phyloP scores from a whole-genome alignment of 2,797 vertebrate species.

The Sebastes itinus region DNA sequence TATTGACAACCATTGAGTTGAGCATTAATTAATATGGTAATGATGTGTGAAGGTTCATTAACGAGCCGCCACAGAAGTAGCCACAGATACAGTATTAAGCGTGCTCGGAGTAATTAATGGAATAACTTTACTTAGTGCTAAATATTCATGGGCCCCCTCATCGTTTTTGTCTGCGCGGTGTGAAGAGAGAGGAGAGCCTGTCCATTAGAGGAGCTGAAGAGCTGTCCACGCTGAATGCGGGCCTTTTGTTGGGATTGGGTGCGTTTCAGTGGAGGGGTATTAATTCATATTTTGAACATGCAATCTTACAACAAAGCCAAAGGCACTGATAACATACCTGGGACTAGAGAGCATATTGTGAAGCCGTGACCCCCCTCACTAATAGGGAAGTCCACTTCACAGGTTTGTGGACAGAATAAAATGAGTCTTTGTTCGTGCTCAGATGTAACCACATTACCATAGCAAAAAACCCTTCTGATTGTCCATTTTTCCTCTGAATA shows the following conservation, averaged over 20 bases:
- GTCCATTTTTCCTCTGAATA: slow-evolving; percentile 57
- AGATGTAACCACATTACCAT: slow-evolving; percentile 57
- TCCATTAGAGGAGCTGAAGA: slow-evolving; percentile 86
- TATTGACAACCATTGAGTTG: slow-evolving; percentile 76
- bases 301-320: slow-evolving; percentile 76
- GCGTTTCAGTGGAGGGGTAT: slow-evolving; percentile 79
- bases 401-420: slow-evolving; percentile 67
- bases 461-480: slow-evolving; percentile 61
- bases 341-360: slow-evolving; percentile 67
- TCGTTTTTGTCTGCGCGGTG: slow-evolving; percentile 68
- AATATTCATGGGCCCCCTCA: slow-evolving; percentile 84
- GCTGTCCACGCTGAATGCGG: slow-evolving; percentile 73
- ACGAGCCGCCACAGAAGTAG: slow-evolving; percentile 77
- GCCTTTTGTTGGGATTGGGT: slow-evolving; percentile 76
- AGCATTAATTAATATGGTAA: slow-evolving; percentile 85
- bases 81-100: slow-evolving; percentile 79
- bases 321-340: slow-evolving; percentile 72
- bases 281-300: slow-evolving; percentile 80
- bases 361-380: slow-evolving; percentile 62
- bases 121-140: slow-evolving; percentile 84
- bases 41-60: slow-evolving; percentile 82
- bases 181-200: slow-evolving; percentile 80
- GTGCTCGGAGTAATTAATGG: slow-evolving; percentile 84
- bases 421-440: slow-evolving; percentile 66
- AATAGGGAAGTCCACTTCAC: slow-evolving; percentile 75